Evolutionary conservation across 2,888 invertebrate species (phyloP), one percentile per base, ranked within the genome.

Genomic region (Volucella inanis): DNA sequence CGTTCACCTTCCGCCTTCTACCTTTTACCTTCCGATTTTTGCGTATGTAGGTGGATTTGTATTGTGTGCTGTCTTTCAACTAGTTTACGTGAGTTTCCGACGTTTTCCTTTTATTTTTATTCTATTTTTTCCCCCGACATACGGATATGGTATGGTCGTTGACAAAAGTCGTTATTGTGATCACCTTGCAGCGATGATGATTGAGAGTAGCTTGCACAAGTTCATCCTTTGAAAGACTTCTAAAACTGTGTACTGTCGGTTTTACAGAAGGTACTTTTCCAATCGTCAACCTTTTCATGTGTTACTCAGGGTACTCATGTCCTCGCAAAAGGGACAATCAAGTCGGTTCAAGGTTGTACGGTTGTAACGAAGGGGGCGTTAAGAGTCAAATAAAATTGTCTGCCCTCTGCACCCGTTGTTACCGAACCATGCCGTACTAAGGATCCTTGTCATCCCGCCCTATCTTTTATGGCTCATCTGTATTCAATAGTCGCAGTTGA

Each of bases 401-500:
- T 43, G 6, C n/a, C 43, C 11, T 43, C 55, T 47, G 41, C 22
- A 8, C 6, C 41, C 31, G n/a, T 9, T n/a, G 10, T 14, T 31
- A 6, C 31, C 31, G 1, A 31, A 31, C 18, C 31, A 31, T 6
- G 31, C 31, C 6, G 31, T 6, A 6, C 31, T 31, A 6, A 12
- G 3, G 15, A 8, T n/a, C 18, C 41, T 3, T 39, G 39, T 41
- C n/a, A 62, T 18, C 54, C 41, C 31, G 11, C 14, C 15, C 71
- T 62, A 50, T 79, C 57, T 65, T 79, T 79, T 72, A 72, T 57
- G 14, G 57, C 78, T 79, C 78, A 79, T 79, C 78, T 79, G 65
- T 72, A 79, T 79, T 79, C 78, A 79, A 72, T 72, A 79, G 71
- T 61, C 78, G 78, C 50, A 65, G 45, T 47, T 72, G 71, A 65